phyloP scores from a whole-genome alignment of 2,113 vertebrate genomes.

The Eulacestoma nigropectus region DNA sequence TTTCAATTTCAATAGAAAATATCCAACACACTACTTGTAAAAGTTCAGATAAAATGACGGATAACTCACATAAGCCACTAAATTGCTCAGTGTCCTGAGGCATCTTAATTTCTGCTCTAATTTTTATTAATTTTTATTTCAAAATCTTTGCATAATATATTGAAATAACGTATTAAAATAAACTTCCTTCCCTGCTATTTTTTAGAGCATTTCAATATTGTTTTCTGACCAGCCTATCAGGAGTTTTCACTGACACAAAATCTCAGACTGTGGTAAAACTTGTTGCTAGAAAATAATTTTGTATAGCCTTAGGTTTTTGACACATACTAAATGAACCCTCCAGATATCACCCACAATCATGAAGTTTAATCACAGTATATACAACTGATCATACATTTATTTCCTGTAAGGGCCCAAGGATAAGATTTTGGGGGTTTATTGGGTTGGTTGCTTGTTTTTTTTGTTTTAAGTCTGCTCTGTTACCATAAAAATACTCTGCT shows the following conservation, averaged over 20 bases:
- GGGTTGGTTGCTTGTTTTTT: rapidly evolving
- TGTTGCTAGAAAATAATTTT: neutral
- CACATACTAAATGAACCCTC: neutral
- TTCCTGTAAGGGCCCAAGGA: neutral
- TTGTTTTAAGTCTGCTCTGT: neutral
- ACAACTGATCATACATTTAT: neutral
- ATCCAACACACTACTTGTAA: neutral
- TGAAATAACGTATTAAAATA: neutral
- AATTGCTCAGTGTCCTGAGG: rapidly evolving
- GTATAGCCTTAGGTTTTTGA: neutral
- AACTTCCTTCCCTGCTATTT: rapidly evolving
- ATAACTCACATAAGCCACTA: neutral
- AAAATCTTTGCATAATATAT: neutral
- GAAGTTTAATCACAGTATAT: neutral
- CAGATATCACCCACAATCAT: neutral
- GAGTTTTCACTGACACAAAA: neutral
- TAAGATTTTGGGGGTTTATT: neutral
- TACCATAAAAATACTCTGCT: neutral
- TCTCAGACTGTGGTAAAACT: neutral
- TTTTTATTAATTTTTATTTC: neutral
- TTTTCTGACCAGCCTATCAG: neutral
- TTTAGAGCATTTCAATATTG: neutral
- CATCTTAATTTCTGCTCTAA: neutral
- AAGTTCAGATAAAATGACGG: neutral
- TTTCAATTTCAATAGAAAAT: neutral